These are phyloP conservation scores for Melinaea menophilus DNA, from an alignment of 2,888 invertebrate species.

Conservation along the genomic window DNA sequence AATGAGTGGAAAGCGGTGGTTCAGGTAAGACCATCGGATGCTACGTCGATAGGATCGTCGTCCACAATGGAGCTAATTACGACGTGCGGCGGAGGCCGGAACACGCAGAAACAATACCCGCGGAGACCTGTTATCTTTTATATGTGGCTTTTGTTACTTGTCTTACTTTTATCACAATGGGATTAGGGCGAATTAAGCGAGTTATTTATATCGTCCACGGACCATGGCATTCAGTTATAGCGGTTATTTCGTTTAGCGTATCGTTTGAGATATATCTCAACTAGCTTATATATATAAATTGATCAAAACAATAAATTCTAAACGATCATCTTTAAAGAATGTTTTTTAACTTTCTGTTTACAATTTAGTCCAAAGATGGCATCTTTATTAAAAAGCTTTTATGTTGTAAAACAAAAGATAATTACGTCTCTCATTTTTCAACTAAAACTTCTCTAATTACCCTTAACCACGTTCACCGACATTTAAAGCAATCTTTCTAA, in stretches of 20 bases:
- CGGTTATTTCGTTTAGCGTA: neutral
- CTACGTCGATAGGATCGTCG: slow-evolving; percentile 67
- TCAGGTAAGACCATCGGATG: slow-evolving; percentile 73
- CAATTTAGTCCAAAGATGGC: too few relatives aligned
- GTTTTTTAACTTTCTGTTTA: too few relatives aligned
- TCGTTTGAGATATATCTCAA: too few relatives aligned
- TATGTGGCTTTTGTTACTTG: slow-evolving; percentile 53
- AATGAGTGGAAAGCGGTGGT: slow-evolving; percentile 66
- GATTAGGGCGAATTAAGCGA: slow-evolving; percentile 24
- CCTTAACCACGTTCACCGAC: neutral
- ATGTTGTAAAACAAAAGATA: too few relatives aligned
- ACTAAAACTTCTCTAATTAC: neutral
- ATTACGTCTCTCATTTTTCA: neutral
- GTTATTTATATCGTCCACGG: slow-evolving; percentile 24
- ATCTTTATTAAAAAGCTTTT: too few relatives aligned
- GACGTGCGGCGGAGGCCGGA: slow-evolving; percentile 53
- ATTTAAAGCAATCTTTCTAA: slow-evolving; percentile 4
- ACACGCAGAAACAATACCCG: slow-evolving; percentile 57
- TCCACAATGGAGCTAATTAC: slow-evolving; percentile 75
- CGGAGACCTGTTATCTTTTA: slow-evolving; percentile 44
- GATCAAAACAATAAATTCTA: too few relatives aligned
- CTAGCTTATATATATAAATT: too few relatives aligned
- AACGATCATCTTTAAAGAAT: too few relatives aligned
- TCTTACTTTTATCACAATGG: slow-evolving; percentile 48
- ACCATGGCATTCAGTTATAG: slow-evolving; percentile 5